Evolutionary conservation across 2,797 vertebrate species (phyloP).

Genomic region (Staurois parvus): DNA sequence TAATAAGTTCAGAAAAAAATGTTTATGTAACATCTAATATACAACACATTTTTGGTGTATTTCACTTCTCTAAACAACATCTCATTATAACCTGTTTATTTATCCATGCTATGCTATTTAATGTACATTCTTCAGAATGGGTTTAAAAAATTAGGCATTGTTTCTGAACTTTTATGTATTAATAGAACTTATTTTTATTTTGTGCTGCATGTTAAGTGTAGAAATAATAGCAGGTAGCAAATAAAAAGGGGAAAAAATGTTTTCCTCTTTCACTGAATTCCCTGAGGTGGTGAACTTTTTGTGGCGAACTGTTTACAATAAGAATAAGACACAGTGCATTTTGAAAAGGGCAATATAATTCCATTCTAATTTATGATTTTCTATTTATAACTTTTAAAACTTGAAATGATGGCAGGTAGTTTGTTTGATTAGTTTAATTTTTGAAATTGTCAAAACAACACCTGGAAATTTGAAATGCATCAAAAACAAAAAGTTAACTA

Average conservation of each 20-base stretch:
- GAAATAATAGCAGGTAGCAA: slow-evolving; percentile 17
- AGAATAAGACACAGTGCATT: slow-evolving; percentile 51
- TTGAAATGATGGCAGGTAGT: slow-evolving; percentile 47
- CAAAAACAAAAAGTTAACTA: slow-evolving; percentile 37
- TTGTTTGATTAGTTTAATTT: slow-evolving; percentile 56
- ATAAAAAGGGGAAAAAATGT: background rate
- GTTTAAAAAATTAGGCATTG: no score
- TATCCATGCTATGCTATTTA: no score
- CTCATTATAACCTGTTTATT: no score
- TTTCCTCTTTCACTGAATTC: slow-evolving; percentile 39
- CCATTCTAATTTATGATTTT: slow-evolving; percentile 54
- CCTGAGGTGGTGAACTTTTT: slow-evolving; percentile 56
- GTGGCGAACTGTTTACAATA: slow-evolving; percentile 53
- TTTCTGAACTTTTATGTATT: background rate
- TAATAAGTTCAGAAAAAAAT: no score
- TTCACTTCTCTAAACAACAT: no score
- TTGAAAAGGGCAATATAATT: slow-evolving; percentile 60
- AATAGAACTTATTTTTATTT: background rate
- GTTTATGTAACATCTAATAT: no score
- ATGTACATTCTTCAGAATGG: no score
- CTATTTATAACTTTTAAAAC: slow-evolving; percentile 49
- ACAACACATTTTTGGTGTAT: no score
- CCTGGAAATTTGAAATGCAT: slow-evolving; percentile 47
- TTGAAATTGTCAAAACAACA: slow-evolving; percentile 53
- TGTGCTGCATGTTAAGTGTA: slow-evolving; percentile 3